Conservation (phyloP, 30 jellyfish, hydroid and myxozoan genomes). For the Turritopsis dohrnii region DNA sequence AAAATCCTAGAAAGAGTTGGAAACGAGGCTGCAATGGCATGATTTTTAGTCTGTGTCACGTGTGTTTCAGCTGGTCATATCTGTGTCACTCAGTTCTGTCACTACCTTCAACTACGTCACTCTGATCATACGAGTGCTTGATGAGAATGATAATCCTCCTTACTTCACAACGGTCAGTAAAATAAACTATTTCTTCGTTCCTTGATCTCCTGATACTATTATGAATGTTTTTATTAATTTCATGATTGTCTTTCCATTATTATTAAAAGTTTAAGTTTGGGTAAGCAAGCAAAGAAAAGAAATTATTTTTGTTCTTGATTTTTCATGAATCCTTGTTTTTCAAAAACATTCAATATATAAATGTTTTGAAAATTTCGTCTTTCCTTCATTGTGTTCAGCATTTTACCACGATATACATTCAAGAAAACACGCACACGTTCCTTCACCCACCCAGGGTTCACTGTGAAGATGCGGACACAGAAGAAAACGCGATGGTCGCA, state of each 20-base stretch:
- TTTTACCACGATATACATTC: neutral
- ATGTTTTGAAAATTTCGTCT: too few relatives aligned
- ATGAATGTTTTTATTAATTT: too few relatives aligned
- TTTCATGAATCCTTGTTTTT: too few relatives aligned
- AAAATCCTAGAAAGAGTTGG: too few relatives aligned
- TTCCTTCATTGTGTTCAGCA: too few relatives aligned
- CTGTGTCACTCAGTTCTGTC: neutral
- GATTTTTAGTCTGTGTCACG: neutral
- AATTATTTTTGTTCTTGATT: too few relatives aligned
- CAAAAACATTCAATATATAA: too few relatives aligned
- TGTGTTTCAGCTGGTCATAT: neutral
- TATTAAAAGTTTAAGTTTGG: too few relatives aligned
- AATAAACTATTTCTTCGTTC: neutral
- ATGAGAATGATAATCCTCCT: conserved; percentile 54
- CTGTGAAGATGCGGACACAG: neutral
- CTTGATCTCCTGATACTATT: neutral
- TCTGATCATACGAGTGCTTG: conserved; percentile 24
- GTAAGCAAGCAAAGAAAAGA: too few relatives aligned
- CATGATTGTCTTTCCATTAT: too few relatives aligned
- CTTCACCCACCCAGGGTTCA: neutral
- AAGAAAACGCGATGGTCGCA: neutral
- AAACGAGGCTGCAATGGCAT: too few relatives aligned
- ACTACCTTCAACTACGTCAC: conserved; percentile 37
- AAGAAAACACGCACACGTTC: conserved; percentile 1
- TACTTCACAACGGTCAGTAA: conserved; percentile 12